Conservation (phyloP, 1,140 invertebrate genomes). For the Zaprionus taronus region DNA sequence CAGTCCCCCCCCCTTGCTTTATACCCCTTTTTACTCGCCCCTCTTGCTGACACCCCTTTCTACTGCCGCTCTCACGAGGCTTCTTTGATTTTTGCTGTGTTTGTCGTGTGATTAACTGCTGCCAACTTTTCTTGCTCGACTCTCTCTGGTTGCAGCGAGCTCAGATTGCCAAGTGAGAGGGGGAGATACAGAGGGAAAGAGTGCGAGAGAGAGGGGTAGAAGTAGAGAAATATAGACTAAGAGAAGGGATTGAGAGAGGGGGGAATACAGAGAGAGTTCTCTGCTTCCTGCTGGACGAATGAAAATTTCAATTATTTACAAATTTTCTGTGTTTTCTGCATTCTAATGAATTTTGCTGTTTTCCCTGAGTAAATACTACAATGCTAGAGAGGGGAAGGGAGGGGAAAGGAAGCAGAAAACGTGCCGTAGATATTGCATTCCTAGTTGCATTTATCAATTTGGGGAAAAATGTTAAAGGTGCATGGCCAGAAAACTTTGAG, state of each 20-base stretch:
- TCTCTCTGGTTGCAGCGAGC: slow-evolving; percentile 10
- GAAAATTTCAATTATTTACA: slow-evolving; percentile 15
- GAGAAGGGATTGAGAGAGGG: neutral
- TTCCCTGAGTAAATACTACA: neutral
- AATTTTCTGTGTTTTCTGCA: slow-evolving; percentile 4
- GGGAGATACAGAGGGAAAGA: neutral
- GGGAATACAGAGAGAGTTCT: neutral
- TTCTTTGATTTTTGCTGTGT: slow-evolving; percentile 51
- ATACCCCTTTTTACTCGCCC: slow-evolving; percentile 5
- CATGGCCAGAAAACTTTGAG: too few species aligned
- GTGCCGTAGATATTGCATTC: slow-evolving; percentile 1
- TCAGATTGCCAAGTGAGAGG: neutral
- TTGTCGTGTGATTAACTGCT: slow-evolving; percentile 75
- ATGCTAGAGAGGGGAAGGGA: neutral
- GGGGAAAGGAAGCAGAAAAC: neutral
- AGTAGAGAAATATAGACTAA: neutral
- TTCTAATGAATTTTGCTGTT: slow-evolving; percentile 3
- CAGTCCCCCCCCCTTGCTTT: neutral
- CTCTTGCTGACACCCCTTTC: too few species aligned
- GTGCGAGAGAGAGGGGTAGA: neutral
- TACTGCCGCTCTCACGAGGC: neutral
- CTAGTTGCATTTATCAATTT: slow-evolving; percentile 1
- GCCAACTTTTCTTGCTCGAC: slow-evolving; percentile 44
- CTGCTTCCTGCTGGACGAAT: neutral
- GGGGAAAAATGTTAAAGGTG: neutral